Conservation (phyloP, 2,113 vertebrate species). For the Xiphophorus maculatus region DNA sequence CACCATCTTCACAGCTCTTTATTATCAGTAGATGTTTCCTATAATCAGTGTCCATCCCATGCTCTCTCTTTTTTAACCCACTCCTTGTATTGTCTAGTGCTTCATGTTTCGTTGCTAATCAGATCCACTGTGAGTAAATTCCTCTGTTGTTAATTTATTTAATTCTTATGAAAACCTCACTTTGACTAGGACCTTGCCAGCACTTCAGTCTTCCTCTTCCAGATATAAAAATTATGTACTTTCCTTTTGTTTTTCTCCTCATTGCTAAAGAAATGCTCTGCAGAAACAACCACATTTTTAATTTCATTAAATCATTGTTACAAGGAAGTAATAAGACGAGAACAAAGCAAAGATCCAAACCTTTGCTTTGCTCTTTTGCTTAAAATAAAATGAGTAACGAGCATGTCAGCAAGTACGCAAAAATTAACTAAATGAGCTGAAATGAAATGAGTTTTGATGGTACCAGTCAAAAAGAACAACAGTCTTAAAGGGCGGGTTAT, state of each 20-base stretch:
- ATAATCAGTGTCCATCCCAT: too few species aligned
- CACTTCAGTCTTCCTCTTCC: background rate
- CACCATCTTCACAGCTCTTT: too few species aligned
- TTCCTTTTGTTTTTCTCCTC: background rate
- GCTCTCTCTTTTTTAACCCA: too few species aligned
- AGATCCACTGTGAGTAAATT: background rate
- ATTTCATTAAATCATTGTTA: background rate
- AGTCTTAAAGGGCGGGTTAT: slow-evolving; percentile 80
- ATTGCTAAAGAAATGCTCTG: too few species aligned
- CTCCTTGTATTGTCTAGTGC: too few species aligned
- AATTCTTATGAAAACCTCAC: background rate
- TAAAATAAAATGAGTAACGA: background rate
- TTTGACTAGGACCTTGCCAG: background rate
- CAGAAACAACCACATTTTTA: background rate
- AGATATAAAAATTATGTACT: background rate
- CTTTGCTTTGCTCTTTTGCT: background rate
- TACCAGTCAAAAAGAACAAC: slow-evolving; percentile 59
- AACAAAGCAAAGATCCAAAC: background rate
- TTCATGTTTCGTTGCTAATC: background rate
- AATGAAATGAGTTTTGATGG: slow-evolving; percentile 19
- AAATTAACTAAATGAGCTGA: background rate
- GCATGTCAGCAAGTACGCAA: background rate
- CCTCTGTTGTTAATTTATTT: background rate
- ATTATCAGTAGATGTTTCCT: too few species aligned
- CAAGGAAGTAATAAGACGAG: background rate